These are phyloP conservation scores for Caenorhabditis sp. DNA, from an alignment of 2,888 invertebrate species.

Conservation along the genomic window DNA sequence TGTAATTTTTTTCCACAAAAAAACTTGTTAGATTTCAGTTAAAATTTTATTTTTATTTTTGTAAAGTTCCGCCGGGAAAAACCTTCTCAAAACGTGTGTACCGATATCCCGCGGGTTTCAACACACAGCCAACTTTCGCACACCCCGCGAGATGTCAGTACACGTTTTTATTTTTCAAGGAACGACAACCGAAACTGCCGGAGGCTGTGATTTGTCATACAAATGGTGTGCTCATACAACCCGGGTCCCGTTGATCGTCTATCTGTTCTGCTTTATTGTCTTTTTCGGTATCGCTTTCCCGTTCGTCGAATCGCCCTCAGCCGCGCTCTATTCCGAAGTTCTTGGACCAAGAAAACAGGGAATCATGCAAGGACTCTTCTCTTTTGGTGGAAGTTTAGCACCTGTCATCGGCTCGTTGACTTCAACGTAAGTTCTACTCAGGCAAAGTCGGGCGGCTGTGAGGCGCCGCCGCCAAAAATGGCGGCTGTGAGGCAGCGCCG, in stretches of 20 bases:
- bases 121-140: too few relatives aligned
- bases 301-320: conserved; percentile 44
- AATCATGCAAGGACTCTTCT: conserved; percentile 43
- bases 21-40: too few relatives aligned
- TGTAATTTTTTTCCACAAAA: too few relatives aligned
- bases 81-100: too few relatives aligned
- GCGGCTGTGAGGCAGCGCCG: too few relatives aligned
- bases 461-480: too few relatives aligned
- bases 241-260: conserved; percentile 30
- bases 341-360: conserved; percentile 47
- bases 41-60: too few relatives aligned
- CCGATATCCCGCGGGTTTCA: too few relatives aligned
- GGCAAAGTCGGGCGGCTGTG: too few relatives aligned
- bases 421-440: conserved; percentile 32
- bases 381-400: conserved; percentile 30
- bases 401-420: conserved; percentile 34
- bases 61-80: too few relatives aligned
- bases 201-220: conserved; percentile 34
- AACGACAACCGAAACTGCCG: conserved; percentile 20
- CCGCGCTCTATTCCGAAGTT: conserved; percentile 46
- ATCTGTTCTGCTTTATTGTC: conserved; percentile 42
- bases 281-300: conserved; percentile 52
- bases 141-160: too few relatives aligned
- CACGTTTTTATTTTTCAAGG: too few relatives aligned
- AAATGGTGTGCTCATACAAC: conserved; percentile 32